Evolutionary conservation across 2,113 vertebrate genomes (phyloP), one percentile per base, ranked within the genome.

Genomic region (Taurulus bubalis): DNA sequence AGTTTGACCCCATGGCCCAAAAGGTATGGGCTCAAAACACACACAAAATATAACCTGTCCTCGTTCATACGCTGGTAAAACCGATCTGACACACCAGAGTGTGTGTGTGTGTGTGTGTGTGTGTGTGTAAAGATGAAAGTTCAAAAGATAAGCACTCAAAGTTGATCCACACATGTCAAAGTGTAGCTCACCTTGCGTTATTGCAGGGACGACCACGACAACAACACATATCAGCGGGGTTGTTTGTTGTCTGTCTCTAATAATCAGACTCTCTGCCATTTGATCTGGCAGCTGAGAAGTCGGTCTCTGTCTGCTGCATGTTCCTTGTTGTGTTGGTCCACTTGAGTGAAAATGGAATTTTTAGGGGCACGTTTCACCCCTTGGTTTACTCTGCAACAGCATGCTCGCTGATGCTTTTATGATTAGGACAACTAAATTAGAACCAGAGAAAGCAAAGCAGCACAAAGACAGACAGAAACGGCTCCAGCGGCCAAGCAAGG

Each of bases 281-380:
- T 86, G 83, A 90, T 87, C 88, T 76, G 81, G 79, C 77, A 74
- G 91, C 86, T 78, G 77, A 86, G 77, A 86, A 82, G 81, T 79
- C 74, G 32, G 78, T 56, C 83, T 85, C 69, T 64, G 80, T 85
- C 83, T 77, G 8, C 78, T 77, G 71, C 82, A 38, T 79, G 84
- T 82, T 87, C 78, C 88, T 85, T 70, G 84, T 88, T 85, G 79
- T 89, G 84, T 75, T 76, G 77, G 90, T 91, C 85, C 91, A 92
- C 90, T 94, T 93, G 86, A 94, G 86, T 79, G 90, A 88, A 93
- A 90, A 91, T 92, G 79, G 86, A 90, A 89, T 92, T 92, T 91
- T 91, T 86, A 85, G 77, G 86, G 75, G 80, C 80, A 55, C 63
- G 26, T 93, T 94, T 93, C 89, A 90, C 92, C 91, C 89, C 83